Conservation (phyloP, 1,140 invertebrate species). For the Whitmania pigra region DNA sequence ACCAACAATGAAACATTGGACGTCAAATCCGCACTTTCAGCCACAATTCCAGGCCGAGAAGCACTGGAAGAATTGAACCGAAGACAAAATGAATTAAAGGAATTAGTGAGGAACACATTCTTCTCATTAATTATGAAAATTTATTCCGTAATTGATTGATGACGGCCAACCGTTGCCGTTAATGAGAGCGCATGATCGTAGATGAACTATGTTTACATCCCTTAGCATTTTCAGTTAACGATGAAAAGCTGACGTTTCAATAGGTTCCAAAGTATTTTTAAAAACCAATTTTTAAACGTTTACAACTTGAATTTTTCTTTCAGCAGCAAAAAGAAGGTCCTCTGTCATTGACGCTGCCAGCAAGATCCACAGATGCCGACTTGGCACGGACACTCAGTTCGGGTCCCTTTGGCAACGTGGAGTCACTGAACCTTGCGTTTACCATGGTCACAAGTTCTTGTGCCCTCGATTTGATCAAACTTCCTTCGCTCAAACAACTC, state of each 20-base stretch:
- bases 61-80: background rate
- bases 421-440: constrained; percentile 69
- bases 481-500: constrained; percentile 65
- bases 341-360: constrained; percentile 62
- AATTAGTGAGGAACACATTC: background rate
- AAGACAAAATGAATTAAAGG: background rate
- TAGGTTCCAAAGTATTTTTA: too few species aligned
- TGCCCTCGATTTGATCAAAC: constrained; percentile 67
- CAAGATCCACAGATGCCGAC: constrained; percentile 66
- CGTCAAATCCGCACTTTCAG: background rate
- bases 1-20: background rate
- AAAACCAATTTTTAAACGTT: background rate
- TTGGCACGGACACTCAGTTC: constrained; percentile 62
- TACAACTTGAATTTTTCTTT: constrained; percentile 24
- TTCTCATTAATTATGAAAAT: too few species aligned
- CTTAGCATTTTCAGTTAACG: too few species aligned
- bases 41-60: background rate
- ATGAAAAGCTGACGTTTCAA: too few species aligned
- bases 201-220: too few species aligned
- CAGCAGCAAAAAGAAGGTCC: constrained; percentile 76
- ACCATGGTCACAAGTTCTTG: constrained; percentile 73
- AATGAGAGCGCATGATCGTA: too few species aligned
- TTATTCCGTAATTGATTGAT: too few species aligned
- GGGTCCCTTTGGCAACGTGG: constrained; percentile 66
- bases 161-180: too few species aligned